Conservation (phyloP, 2,113 vertebrate genomes). For the Neogobius melanostomus region DNA sequence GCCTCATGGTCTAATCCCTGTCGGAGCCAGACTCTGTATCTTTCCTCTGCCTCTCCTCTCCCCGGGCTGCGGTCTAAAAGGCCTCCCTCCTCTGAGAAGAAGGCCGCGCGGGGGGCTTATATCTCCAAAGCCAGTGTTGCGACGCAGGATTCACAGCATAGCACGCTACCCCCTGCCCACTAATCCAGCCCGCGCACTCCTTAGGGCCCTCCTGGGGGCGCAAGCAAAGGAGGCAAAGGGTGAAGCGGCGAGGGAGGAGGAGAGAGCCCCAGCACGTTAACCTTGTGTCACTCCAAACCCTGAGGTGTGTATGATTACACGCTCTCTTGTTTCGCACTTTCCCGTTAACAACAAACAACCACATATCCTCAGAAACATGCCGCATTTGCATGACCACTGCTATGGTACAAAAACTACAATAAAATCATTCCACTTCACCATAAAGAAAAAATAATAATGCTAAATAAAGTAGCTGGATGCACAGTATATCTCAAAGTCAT, state of each 20-base stretch:
- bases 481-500: no score
- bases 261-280: slow-evolving; percentile 52
- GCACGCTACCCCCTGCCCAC: slow-evolving; percentile 59
- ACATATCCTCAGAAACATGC: slow-evolving; percentile 26
- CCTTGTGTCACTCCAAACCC: slow-evolving; percentile 65
- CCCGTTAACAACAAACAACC: slow-evolving; percentile 15
- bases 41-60: slow-evolving; percentile 48
- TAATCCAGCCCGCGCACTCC: slow-evolving; percentile 67
- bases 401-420: slow-evolving; percentile 21
- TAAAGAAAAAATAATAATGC: background rate
- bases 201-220: slow-evolving; percentile 60
- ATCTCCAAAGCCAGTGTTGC: slow-evolving; percentile 72
- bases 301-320: slow-evolving; percentile 54
- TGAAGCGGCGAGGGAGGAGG: slow-evolving; percentile 40
- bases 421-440: slow-evolving; percentile 9
- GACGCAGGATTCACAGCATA: slow-evolving; percentile 56
- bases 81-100: slow-evolving; percentile 63
- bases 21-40: slow-evolving; percentile 60
- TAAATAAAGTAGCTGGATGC: slow-evolving; percentile 7
- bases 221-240: slow-evolving; percentile 50
- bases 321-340: slow-evolving; percentile 44
- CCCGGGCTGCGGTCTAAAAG: slow-evolving; percentile 76
- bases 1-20: slow-evolving; percentile 77
- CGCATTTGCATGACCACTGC: background rate
- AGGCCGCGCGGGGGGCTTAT: slow-evolving; percentile 57